Evolutionary conservation across 2,113 vertebrate genomes (phyloP), one percentile per base, ranked within the genome.

Genomic region (Mohoua ochrocephala): DNA sequence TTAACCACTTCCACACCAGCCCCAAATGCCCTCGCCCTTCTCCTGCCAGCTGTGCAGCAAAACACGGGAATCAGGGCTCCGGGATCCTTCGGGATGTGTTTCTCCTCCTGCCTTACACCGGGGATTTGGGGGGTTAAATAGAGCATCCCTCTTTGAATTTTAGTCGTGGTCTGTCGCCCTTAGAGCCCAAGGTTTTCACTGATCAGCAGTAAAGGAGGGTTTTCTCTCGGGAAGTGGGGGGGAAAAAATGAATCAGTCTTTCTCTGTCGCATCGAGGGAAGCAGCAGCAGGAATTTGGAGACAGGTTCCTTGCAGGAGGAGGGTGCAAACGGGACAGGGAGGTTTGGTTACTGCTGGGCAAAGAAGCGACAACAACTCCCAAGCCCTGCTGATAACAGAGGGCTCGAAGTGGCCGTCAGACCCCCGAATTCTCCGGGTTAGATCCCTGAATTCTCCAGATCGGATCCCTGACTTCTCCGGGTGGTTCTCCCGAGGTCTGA

Each of bases 11-110:
- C 76, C 54, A 73, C 3, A 0, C 79, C 33, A 9, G 20, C 33
- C 19, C 19, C 39, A 65, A 15, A 14, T 1, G 15, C 8, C n/a
- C 23, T 45, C 6, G 33, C 39, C 37, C 26, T 41, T 50, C 31
- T 50, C 30, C 52, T 10, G 17, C 1, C 50, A 44, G 47, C 11
- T 27, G 33, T 30, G 56, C 39, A 37, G 44, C 21, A 27, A 30
- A 64, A 61, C 0, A 5, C 5, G 37, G 5, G 6, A 21, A 73
- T 13, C 4, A 0, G 31, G 5, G 56, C 19, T 54, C 61, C 3
- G 3, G 22, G 14, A 47, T 10, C 63, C 41, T 65, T 50, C 0
- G 2, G 33, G 31, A 35, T 41, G 41, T 12, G 33, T 17, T 44
- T 60, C 22, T 52, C 28, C 50, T 39, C 19, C 50, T 41, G 37